Evolutionary conservation across 2,797 vertebrate genomes (phyloP), one percentile per base, ranked within the genome.

Genomic region (Euphonia xanthogaster): DNA sequence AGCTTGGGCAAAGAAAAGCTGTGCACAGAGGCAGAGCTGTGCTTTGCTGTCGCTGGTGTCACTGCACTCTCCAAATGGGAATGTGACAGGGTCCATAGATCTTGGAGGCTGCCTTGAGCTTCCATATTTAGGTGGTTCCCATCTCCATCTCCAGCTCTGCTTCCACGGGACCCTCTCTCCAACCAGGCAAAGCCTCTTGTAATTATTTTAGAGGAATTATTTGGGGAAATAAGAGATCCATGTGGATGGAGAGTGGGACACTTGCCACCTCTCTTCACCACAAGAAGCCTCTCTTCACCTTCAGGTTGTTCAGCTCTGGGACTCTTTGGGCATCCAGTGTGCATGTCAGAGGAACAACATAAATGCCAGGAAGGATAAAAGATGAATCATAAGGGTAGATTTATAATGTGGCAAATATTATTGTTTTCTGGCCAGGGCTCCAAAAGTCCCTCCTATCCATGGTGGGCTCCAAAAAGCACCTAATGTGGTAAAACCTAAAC

Each of bases 351-450:
- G 66, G 58, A 75, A 48, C 33, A 35, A 63, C 44, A 88, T 45
- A 83, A 89, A 85, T 13, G 42, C 86, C 90, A 90, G 18, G 28
- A 58, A 21, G 67, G 51, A 86, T 57, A 90, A 86, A 90, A 82
- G 68, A 91, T 53, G 16, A 80, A 85, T 76, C 65, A 24, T 76
- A 71, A 84, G 30, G 51, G 54, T 54, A 84, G 40, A 86, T 75
- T 57, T 33, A 60, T 48, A 72, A n/a, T 4, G 53, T 83, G 51
- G 33, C 70, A 55, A 80, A 72, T 24, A 25, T 57, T 60, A 28
- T 47, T 71, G 68, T 86, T 62, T 31, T 53, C 85, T 81, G 44
- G 47, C 79, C 58, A 62, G 54, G 42, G 40, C 73, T 93, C 25
- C 51, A 68, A 70, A 79, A 74, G 77, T 94, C 62, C 50, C 24